Conservation (phyloP, 2,888 invertebrate genomes). For the Mythimna impura region DNA sequence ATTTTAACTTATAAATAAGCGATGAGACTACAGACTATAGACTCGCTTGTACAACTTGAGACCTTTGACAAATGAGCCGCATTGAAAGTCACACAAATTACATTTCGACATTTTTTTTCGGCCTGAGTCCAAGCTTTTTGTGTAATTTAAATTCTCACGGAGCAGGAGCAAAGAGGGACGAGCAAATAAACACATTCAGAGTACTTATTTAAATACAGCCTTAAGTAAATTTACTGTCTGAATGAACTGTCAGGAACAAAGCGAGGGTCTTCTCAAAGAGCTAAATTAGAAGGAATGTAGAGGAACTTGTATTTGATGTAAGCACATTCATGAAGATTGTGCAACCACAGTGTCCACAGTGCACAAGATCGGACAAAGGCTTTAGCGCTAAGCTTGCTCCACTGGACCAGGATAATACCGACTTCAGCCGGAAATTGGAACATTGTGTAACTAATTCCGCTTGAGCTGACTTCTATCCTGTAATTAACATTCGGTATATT, state of each 20-base stretch:
- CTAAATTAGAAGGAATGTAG: conserved; percentile 47
- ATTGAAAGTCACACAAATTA: conserved; percentile 48
- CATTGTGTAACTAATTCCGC: conserved; percentile 38
- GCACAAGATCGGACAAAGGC: conserved; percentile 58
- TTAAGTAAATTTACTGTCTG: conserved; percentile 48
- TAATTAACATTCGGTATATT: conserved; percentile 20
- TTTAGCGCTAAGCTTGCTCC: conserved; percentile 50
- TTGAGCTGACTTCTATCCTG: conserved; percentile 14
- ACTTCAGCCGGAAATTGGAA: conserved; percentile 45
- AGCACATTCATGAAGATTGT: conserved; percentile 24
- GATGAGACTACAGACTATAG: conserved; percentile 29
- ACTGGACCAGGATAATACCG: conserved; percentile 39
- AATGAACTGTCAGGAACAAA: conserved; percentile 43
- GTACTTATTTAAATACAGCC: conserved; percentile 58
- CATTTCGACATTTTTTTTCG: conserved; percentile 44
- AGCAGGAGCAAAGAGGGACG: conserved; percentile 32
- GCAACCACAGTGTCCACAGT: conserved; percentile 40
- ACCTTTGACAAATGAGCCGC: conserved; percentile 48
- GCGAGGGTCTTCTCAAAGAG: conserved; percentile 34
- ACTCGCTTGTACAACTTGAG: conserved; percentile 22
- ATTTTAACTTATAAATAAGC: conserved; percentile 59
- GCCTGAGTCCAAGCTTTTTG: conserved; percentile 52
- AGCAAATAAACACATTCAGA: conserved; percentile 59
- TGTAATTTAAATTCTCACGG: conserved; percentile 65
- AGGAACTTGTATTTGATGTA: conserved; percentile 37